A percentile compares a stretch with the other conserved stretches of the same genome.
Evolutionary conservation across 2,888 invertebrate species (phyloP).

Genomic region (Pachliopta kotzebuea): DNA sequence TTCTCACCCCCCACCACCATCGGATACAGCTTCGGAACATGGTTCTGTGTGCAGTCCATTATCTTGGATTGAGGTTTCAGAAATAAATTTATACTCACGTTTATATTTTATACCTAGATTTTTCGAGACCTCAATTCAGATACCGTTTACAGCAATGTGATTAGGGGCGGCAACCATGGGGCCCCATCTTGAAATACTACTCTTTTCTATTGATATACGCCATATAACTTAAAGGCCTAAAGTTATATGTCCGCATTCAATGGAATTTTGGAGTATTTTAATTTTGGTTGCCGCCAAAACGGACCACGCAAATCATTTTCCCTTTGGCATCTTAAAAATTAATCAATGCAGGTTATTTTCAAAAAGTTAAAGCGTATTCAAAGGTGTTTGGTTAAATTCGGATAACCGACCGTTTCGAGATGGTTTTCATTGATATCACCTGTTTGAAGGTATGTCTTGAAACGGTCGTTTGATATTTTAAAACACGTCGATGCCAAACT

Average conservation of each 20-base stretch:
- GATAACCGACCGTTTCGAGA: constrained; percentile 47
- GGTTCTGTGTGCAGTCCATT: constrained; percentile 56
- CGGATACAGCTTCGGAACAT: constrained; percentile 58
- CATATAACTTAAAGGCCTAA: constrained; percentile 76
- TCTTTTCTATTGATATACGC: constrained; percentile 62
- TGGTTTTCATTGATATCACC: constrained; percentile 31
- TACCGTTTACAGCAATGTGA: constrained; percentile 49
- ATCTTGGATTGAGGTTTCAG: constrained; percentile 55
- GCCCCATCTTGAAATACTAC: constrained; percentile 63
- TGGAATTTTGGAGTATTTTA: constrained; percentile 62
- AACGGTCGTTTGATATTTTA: constrained; percentile 58
- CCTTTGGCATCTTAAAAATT: constrained; percentile 36
- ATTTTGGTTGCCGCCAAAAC: constrained; percentile 61
- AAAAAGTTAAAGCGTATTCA: constrained; percentile 55
- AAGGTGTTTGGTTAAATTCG: constrained; percentile 60
- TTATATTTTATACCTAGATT: constrained; percentile 30
- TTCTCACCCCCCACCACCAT: constrained; percentile 56
- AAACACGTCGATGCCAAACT: constrained; percentile 64
- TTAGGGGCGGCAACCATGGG: constrained; percentile 70
- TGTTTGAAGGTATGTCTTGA: constrained; percentile 44
- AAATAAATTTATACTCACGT: background rate
- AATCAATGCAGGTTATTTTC: background rate
- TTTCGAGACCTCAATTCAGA: constrained; percentile 50
- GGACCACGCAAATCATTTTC: constrained; percentile 66
- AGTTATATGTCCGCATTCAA: constrained; percentile 67